Base-by-base conservation (phyloP, 2,797 vertebrate species). In the Cossypha caffra region DNA sequence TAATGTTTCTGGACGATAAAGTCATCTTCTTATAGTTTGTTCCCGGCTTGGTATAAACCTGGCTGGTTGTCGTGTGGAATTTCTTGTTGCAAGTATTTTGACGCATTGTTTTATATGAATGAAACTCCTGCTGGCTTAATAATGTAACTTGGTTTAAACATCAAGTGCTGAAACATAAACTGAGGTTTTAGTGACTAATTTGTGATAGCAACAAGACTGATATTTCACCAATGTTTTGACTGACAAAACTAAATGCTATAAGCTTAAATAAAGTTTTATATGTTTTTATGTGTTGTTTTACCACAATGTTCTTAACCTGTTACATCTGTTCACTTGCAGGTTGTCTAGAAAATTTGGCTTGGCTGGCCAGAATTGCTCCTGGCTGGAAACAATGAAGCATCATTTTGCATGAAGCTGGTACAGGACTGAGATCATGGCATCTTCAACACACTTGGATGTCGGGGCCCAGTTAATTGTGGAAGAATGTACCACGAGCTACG, bases 401-500 rank as follows among this genome's bases (percentile, higher is more conserved):
- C 42, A 6, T 38, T 90, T 74, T 90, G 84, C 45, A 2, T 97
- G 82, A 75, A 72, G 33, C 26, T 79, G 5, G 1, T 5, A 31
- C 3, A 0, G 42, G 48, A 33, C 63, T 54, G 64, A 90, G 74
- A 79, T 87, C 73, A 98, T 98, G 97, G 97, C 97, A 29, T 95
- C 98, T 37, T 95, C 85, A 93, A 59, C 84, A 92, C 98, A 97
- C 95, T 83, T 94, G 63, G 98, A 97, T 63, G 76, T 90, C 37
- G 97, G 93, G 55, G 95, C 97, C n/a, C 97, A 97, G 82, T 94
- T 98, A 90, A 96, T 98, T 55, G 97, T 98, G 47, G 98, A 99
- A 75, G 99, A 99, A 51, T 99, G 99, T 96, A 97, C 99, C 61
- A 96, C 98, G 16, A 98, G 98, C 96, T 99, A 99, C 33, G 98